Base-by-base conservation (phyloP, 2,113 vertebrate species). In the Fregetta grallaria region DNA sequence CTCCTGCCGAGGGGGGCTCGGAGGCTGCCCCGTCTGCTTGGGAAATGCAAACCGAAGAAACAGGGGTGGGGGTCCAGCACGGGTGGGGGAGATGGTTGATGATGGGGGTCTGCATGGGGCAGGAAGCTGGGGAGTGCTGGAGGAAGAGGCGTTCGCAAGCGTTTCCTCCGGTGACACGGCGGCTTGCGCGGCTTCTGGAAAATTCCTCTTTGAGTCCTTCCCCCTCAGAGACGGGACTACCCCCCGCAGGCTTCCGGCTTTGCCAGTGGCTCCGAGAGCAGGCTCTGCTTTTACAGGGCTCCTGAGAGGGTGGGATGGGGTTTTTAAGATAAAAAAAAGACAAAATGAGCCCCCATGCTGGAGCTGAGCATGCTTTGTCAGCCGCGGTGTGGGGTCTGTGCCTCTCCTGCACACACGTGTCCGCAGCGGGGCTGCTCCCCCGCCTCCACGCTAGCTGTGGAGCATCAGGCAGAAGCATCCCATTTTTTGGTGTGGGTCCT, bases 161-260 rank as follows among this genome's bases (percentile, higher is more conserved):
- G 7, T 87, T 96, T 95, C 87, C 95, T 88, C 40, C 2, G 1
- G 34, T 88, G 87, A 22, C 63, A 56, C 11, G 13, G 82, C 3
- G 8, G 76, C 42, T 86, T 1, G 3, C 10, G 7, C 7, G 2
- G n/a, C 47, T 90, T 94, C 93, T 96, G 90, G 87, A 92, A 94
- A 70, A 88, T 93, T 92, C 93, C 66, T 50, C 36, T 34, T 77
- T 18, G 34, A 40, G 18, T 81, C 81, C 74, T 85, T 81, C 56
- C 73, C 68, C 47, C 56, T 82, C 0, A 2, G 77, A 68, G 80
- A 38, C 0, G 13, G 80, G 88, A 76, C 58, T 58, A 68, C 45
- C 9, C 67, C 71, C 52, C 8, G 3, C n/a, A 18, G 72, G 61
- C 52, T 89, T 78, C 79, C 26, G 25, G 63, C 65, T 71, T 21